Base-by-base conservation (phyloP, 64 coral and sea anemone genomes). In the Pocillopora verrucosa region DNA sequence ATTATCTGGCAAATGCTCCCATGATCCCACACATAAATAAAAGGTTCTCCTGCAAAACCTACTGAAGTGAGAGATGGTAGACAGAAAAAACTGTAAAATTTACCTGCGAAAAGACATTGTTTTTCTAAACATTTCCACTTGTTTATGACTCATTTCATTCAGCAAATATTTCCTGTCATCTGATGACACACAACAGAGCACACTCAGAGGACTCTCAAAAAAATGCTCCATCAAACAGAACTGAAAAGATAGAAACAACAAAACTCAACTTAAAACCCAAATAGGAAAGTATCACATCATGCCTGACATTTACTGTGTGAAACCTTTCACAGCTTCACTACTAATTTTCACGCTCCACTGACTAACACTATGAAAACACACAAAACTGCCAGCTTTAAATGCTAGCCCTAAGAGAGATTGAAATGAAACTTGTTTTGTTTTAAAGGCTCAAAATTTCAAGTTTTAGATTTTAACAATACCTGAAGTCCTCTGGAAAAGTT, bases 401-500 rank as follows among this genome's bases (percentile, higher is more conserved):
- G 30, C 30, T 30, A 30, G 30, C 30, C 30, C 30, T 30, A 30
- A 30, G 30, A 30, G 30, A 30, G 30, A 30, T 30, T 30, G 30
- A 30, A 30, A 30, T 30, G 30, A 30, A 30, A 30, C 30, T 30
- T 30, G 30, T 30, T 30, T 30, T 30, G 30, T 30, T 30, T 30
- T 30, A 30, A 30, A 67, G 17, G 3, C 64, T 19, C n/a, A 67
- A 19, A 3, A 19, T 22, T 68, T 68, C n/a, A 80, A 61, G 61
- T 34, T 15, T 7, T 22, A 6, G 10, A 24, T 36, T 34, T 37
- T 11, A 1, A 76, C 56, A 36, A 41, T 83, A 96, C 94, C 94
- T 96, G 94, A 87, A 98, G 77, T 24, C 96, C 93, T 67, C 88
- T 92, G 34, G 89, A 60, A 84, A 98, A 98, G 70, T 98, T 98